phyloP scores from a whole-genome alignment of 2,113 vertebrate genomes.

The Amazona guildingii region DNA sequence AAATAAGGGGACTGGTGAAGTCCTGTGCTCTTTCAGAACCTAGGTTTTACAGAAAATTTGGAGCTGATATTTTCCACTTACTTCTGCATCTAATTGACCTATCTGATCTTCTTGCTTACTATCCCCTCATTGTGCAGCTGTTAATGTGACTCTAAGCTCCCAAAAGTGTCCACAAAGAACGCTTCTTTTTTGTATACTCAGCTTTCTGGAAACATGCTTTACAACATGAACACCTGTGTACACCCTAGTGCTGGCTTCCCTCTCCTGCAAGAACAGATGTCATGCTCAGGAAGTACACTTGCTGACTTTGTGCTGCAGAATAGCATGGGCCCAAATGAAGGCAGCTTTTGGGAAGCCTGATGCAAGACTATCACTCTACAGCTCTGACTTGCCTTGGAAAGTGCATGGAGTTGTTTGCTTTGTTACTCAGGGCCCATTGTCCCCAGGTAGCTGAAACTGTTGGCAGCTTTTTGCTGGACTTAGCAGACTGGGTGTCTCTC shows the following conservation, averaged over 20 bases:
- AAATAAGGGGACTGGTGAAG: background rate
- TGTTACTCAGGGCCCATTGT: background rate
- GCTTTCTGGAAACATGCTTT: background rate
- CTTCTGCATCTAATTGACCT: constrained; percentile 27
- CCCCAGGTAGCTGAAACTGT: background rate
- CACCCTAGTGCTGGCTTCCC: background rate
- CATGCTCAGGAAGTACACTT: background rate
- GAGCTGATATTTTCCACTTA: background rate
- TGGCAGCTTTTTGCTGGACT: background rate
- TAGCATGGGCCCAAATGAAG: background rate
- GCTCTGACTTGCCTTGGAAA: background rate
- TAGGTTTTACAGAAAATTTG: background rate
- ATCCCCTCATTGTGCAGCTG: background rate
- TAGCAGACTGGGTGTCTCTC: background rate
- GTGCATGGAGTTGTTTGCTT: background rate
- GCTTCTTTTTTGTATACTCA: constrained; percentile 12
- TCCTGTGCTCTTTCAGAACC: background rate
- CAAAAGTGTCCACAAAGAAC: background rate
- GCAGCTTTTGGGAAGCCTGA: background rate
- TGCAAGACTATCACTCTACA: background rate
- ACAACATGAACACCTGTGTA: background rate
- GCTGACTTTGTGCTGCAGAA: background rate
- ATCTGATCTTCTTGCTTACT: background rate
- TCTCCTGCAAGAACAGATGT: constrained; percentile 9
- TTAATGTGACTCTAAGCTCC: background rate